A percentile compares a stretch with the other conserved stretches of the same genome.
These are phyloP conservation scores for Melanotus villosus DNA, from an alignment of 2,888 invertebrate species.

Conservation along the genomic window DNA sequence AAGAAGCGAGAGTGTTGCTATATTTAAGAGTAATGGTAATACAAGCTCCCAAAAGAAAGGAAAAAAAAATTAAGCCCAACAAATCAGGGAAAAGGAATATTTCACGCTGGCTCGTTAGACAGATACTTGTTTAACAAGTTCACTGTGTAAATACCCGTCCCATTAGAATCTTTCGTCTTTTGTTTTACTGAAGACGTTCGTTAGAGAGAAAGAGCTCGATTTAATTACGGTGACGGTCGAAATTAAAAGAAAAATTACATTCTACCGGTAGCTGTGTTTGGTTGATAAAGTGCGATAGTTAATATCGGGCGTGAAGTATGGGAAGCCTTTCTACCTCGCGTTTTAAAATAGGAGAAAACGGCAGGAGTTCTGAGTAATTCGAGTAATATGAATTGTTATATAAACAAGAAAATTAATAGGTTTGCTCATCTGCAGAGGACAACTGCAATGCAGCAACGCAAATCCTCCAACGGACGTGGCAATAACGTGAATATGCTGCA, in stretches of 20 bases:
- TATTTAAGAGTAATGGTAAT: slow-evolving; percentile 7
- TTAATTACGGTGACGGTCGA: background rate
- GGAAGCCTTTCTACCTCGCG: background rate
- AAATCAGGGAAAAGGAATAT: background rate
- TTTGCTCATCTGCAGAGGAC: background rate
- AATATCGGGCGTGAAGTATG: background rate
- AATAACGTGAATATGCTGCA: slow-evolving; percentile 19
- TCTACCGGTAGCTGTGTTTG: background rate
- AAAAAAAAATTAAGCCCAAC: slow-evolving; percentile 15
- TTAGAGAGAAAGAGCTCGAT: background rate
- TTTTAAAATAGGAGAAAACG: background rate
- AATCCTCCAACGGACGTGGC: slow-evolving; percentile 10
- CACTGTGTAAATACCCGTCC: background rate
- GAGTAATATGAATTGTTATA: slow-evolving; percentile 2
- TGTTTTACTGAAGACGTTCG: background rate
- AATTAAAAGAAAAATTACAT: too few species aligned
- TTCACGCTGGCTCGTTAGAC: slow-evolving; percentile 11
- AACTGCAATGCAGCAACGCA: slow-evolving; percentile 21
- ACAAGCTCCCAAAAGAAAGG: background rate
- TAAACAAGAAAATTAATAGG: slow-evolving; percentile 4
- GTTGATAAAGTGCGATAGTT: background rate
- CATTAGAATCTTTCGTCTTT: background rate
- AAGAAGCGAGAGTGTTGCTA: slow-evolving; percentile 8
- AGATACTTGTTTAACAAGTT: slow-evolving; percentile 14
- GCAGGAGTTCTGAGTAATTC: slow-evolving; percentile 12